These are phyloP conservation scores for Cybosia mesomella DNA, from an alignment of 2,888 invertebrate species.

Conservation along the genomic window DNA sequence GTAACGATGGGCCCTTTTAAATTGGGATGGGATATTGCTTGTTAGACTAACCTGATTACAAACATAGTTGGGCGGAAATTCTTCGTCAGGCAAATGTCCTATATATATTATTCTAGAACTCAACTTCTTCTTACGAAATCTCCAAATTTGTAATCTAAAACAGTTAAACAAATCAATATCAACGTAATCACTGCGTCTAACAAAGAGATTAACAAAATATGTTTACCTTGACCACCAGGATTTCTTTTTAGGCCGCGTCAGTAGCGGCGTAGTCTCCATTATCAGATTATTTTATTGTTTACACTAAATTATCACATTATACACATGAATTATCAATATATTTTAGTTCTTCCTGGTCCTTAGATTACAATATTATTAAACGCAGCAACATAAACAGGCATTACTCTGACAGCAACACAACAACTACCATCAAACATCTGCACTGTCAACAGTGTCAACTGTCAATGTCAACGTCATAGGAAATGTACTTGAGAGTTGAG, in stretches of 20 bases:
- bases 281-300: constrained; percentile 34
- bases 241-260: constrained; percentile 75
- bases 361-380: background rate
- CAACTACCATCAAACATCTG: background rate
- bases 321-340: constrained; percentile 12
- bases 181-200: constrained; percentile 46
- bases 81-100: constrained; percentile 92
- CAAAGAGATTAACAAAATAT: constrained; percentile 44
- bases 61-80: constrained; percentile 97
- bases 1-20: background rate
- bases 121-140: constrained; percentile 91
- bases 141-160: constrained; percentile 92
- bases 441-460: background rate
- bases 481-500: no score
- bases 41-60: constrained; percentile 91
- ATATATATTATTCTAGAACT: constrained; percentile 92
- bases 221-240: constrained; percentile 82
- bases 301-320: constrained; percentile 38
- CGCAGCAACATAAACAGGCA: constrained; percentile 11
- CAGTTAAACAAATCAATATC: constrained; percentile 29
- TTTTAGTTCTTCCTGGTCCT: background rate
- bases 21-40: background rate
- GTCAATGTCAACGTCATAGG: constrained; percentile 5
- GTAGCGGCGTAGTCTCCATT: constrained; percentile 82
- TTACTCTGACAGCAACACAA: constrained; percentile 8